Conservation (phyloP, 2,888 invertebrate species). For the Lacanobia oleracea region DNA sequence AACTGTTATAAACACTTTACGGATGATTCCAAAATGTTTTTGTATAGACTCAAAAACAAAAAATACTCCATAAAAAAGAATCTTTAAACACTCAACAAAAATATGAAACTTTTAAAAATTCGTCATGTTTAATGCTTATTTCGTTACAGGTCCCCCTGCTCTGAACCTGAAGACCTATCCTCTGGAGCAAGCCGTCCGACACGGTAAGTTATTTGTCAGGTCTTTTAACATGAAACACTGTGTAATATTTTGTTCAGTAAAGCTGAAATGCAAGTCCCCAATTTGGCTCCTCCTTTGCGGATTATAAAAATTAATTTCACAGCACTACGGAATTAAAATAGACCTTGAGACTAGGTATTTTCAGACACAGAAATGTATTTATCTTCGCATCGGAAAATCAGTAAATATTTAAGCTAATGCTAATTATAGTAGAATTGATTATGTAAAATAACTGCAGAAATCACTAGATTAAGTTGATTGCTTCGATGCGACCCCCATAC, state of each 20-base stretch:
- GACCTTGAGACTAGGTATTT: not conserved
- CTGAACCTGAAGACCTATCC: slow-evolving; percentile 95
- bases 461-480: not conserved
- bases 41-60: not conserved
- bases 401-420: not conserved
- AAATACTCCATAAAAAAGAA: not conserved
- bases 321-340: not conserved
- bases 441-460: not conserved
- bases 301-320: not conserved
- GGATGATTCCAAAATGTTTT: not conserved
- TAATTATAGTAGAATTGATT: not conserved
- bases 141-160: slow-evolving; percentile 81
- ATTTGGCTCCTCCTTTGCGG: not conserved
- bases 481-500: slow-evolving; percentile 12
- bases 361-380: not conserved
- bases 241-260: not conserved
- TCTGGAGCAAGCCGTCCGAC: slow-evolving; percentile 94
- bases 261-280: no score
- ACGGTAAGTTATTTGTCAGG: slow-evolving; percentile 93
- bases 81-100: not conserved
- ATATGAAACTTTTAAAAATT: not conserved
- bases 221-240: not conserved
- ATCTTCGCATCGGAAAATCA: not conserved
- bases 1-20: not conserved
- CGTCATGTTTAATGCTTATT: not conserved